These are phyloP conservation scores for Hypolimnas misippus DNA, from an alignment of 2,888 invertebrate genomes.

Conservation along the genomic window DNA sequence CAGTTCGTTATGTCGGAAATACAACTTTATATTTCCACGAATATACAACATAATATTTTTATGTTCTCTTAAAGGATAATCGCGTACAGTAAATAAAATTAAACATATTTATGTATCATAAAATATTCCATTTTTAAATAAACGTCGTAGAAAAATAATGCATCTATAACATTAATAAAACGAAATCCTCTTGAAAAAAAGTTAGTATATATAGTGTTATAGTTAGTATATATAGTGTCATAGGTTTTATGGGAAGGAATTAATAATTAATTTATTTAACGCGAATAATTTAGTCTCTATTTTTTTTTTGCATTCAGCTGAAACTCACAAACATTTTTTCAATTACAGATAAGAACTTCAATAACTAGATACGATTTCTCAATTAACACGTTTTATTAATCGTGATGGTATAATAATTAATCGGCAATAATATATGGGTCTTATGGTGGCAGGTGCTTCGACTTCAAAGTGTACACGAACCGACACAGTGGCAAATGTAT, in stretches of 20 bases:
- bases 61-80: background rate
- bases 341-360: constrained; percentile 23
- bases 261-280: background rate
- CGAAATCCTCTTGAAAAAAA: background rate
- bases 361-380: constrained; percentile 40
- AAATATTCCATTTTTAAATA: background rate
- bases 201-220: no score
- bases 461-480: background rate
- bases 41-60: background rate
- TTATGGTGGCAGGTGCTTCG: constrained; percentile 18
- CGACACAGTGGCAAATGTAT: background rate
- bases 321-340: constrained; percentile 10
- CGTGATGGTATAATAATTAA: constrained; percentile 25
- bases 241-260: no score
- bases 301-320: background rate
- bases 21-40: background rate
- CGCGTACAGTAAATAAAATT: background rate
- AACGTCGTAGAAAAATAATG: background rate
- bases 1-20: background rate
- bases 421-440: constrained; percentile 18
- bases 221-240: no score
- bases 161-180: background rate
- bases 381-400: constrained; percentile 42
- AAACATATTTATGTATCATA: background rate
- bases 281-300: background rate